phyloP scores from a whole-genome alignment of 2,113 vertebrate genomes.

The Arenaria interpres region DNA sequence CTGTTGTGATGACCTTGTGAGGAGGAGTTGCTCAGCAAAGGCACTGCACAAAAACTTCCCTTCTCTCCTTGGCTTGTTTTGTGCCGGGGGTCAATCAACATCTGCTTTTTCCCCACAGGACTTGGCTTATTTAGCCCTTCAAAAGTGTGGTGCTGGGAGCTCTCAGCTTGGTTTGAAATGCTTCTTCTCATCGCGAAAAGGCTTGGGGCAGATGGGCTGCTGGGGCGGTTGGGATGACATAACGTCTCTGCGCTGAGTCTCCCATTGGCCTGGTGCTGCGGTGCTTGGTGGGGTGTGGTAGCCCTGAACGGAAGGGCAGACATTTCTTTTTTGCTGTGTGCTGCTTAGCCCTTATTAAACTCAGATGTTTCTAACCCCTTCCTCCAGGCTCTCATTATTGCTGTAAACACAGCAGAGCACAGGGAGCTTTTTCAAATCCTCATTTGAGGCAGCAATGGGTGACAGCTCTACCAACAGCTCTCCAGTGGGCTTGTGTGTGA shows the following conservation, averaged over 20 bases:
- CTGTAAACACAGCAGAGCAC: constrained; percentile 49
- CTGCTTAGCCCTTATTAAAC: constrained; percentile 67
- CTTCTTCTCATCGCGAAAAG: neutral
- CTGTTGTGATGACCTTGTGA: neutral
- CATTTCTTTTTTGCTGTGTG: constrained; percentile 50
- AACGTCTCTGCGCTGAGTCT: neutral
- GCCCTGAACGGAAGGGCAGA: constrained; percentile 61
- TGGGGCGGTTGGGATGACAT: neutral
- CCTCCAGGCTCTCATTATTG: constrained; percentile 56
- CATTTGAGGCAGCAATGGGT: constrained; percentile 9
- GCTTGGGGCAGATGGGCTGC: constrained; percentile 13
- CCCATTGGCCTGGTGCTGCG: neutral
- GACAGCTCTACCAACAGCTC: constrained; percentile 22
- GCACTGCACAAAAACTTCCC: neutral
- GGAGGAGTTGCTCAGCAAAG: neutral
- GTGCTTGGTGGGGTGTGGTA: constrained; percentile 54
- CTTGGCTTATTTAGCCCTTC: neutral
- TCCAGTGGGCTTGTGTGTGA: neutral
- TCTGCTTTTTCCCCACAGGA: neutral
- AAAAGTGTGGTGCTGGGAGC: neutral
- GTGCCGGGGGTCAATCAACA: neutral
- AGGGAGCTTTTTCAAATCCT: constrained; percentile 21
- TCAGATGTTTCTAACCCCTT: constrained; percentile 66
- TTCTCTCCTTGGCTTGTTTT: neutral
- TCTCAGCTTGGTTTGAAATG: neutral